phyloP scores from a whole-genome alignment of 2,888 invertebrate genomes.

The Elgonia sp. region DNA sequence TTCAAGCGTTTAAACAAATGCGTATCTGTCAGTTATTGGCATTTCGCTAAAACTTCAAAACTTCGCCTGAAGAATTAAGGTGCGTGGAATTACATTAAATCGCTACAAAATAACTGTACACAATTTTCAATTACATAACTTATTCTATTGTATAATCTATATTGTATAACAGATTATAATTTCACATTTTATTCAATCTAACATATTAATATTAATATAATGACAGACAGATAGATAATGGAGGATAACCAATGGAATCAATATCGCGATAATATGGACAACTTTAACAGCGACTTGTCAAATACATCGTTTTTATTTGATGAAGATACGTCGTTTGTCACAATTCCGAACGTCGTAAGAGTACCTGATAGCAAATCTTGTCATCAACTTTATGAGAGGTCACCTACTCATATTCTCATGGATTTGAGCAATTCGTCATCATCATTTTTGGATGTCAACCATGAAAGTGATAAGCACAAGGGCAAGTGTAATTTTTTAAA shows the following conservation, averaged over 20 bases:
- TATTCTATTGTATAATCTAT: neutral
- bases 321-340: neutral
- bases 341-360: slow-evolving; percentile 16
- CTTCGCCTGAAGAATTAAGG: neutral
- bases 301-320: slow-evolving; percentile 13
- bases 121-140: neutral
- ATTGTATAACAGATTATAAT: neutral
- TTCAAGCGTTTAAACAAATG: slow-evolving; percentile 11
- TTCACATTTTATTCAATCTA: slow-evolving; percentile 1
- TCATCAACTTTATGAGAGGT: neutral
- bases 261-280: slow-evolving; percentile 9
- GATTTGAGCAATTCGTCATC: slow-evolving; percentile 9
- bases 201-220: neutral
- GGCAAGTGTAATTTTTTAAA: slow-evolving; percentile 16
- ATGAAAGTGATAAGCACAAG: slow-evolving; percentile 2
- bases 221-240: slow-evolving; percentile 6
- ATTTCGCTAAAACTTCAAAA: slow-evolving; percentile 10
- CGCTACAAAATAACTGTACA: neutral
- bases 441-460: slow-evolving; percentile 1
- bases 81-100: neutral
- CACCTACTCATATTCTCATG: neutral
- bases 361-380: slow-evolving; percentile 3
- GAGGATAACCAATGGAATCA: neutral
- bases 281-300: slow-evolving; percentile 5
- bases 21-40: slow-evolving; percentile 1